phyloP scores from a whole-genome alignment of 2,113 vertebrate genomes.

The Bubo scandiacus region DNA sequence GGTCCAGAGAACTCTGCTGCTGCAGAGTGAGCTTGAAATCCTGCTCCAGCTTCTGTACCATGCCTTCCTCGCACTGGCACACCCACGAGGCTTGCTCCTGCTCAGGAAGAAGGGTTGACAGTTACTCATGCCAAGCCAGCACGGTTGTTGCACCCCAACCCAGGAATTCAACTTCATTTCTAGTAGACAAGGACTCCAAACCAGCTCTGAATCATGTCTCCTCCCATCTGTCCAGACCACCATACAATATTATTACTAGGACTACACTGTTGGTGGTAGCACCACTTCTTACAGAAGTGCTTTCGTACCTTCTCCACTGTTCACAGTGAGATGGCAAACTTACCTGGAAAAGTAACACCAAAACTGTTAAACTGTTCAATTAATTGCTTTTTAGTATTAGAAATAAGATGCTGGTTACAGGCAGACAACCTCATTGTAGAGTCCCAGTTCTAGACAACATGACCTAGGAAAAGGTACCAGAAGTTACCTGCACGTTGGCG shows the following conservation, averaged over 20 bases:
- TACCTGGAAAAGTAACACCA: not conserved
- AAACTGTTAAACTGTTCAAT: not conserved
- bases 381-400: not conserved
- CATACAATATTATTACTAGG: not conserved
- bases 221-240: not conserved
- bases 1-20: constrained; percentile 97
- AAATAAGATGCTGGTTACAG: not conserved
- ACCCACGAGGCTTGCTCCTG: constrained; percentile 99
- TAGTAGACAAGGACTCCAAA: not conserved
- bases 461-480: accelerated
- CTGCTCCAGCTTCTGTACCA: constrained; percentile 95
- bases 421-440: not conserved
- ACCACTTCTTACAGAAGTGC: not conserved
- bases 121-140: not conserved
- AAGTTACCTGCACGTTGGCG: constrained; percentile 91
- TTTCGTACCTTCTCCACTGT: not conserved
- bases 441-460: not conserved
- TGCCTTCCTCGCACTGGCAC: constrained; percentile 94
- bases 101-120: not conserved
- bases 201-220: not conserved
- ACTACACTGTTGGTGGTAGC: not conserved
- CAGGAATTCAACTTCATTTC: not conserved
- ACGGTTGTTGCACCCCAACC: not conserved
- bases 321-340: not conserved
- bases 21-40: constrained; percentile 97